Evolutionary conservation across 2,888 invertebrate species (phyloP).

Genomic region (Octodonta nipae): DNA sequence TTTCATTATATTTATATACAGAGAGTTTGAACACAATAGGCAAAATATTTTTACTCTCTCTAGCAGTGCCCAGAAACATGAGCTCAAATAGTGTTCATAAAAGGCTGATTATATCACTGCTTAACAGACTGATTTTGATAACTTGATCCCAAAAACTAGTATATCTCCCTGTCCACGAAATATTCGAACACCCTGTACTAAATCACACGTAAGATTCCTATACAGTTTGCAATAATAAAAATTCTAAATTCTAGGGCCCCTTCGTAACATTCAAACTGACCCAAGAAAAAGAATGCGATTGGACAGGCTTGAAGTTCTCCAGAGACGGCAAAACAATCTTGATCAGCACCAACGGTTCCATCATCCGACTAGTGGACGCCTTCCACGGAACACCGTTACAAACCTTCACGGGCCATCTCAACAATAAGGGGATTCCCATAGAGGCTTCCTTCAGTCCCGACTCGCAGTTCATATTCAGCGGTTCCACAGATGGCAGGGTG

Average conservation of each 20-base stretch:
- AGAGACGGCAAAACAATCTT: constrained; percentile 95
- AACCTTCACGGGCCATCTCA: constrained; percentile 84
- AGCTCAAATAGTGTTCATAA: too few species aligned
- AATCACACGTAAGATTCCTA: too few species aligned
- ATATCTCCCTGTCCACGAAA: too few species aligned
- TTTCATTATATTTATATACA: too few species aligned
- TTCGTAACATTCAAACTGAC: constrained; percentile 91
- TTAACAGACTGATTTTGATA: too few species aligned
- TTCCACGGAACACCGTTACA: constrained; percentile 93
- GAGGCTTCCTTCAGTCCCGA: constrained; percentile 98
- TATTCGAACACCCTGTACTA: too few species aligned
- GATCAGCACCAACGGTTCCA: constrained; percentile 91
- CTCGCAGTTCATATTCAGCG: constrained; percentile 95
- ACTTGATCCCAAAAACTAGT: too few species aligned
- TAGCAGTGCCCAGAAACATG: too few species aligned
- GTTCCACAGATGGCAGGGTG: constrained; percentile 91
- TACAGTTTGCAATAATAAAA: too few species aligned
- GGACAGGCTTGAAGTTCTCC: constrained; percentile 96
- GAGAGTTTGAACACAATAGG: too few species aligned
- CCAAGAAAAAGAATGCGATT: constrained; percentile 94
- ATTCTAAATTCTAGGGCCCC: constrained; percentile 65
- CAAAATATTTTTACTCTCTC: too few species aligned
- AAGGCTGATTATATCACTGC: too few species aligned
- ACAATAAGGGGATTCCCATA: constrained; percentile 84
- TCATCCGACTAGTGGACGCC: constrained; percentile 88